These are phyloP conservation scores for Triplophysa rosa DNA, from an alignment of 2,113 vertebrate species.

Conservation along the genomic window DNA sequence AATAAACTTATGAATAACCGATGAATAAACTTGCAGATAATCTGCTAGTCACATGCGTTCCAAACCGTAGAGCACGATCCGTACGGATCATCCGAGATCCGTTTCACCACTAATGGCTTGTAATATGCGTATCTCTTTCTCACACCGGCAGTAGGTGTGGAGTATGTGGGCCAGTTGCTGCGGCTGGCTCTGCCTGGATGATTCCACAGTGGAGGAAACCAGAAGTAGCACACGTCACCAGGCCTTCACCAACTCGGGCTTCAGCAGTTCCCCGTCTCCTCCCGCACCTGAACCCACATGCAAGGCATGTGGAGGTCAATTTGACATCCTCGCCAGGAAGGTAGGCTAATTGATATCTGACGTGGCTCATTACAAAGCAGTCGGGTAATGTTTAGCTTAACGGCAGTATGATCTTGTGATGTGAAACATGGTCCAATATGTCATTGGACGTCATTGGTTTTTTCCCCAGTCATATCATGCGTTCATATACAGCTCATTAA, in stretches of 20 bases:
- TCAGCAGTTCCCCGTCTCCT: conserved; percentile 83
- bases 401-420: background rate
- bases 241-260: conserved; percentile 87
- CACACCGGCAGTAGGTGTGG: conserved; percentile 20
- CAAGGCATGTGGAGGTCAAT: conserved; percentile 78
- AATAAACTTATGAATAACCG: too few species aligned
- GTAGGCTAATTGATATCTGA: conserved; percentile 65
- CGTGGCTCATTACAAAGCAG: background rate
- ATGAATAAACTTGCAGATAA: too few species aligned
- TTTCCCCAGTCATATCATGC: too few species aligned
- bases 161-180: conserved; percentile 93
- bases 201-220: conserved; percentile 68
- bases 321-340: conserved; percentile 75
- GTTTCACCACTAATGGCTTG: background rate
- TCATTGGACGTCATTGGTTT: background rate
- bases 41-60: too few species aligned
- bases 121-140: background rate
- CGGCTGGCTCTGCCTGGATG: conserved; percentile 89
- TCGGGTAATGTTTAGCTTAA: background rate
- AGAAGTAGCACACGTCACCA: conserved; percentile 62
- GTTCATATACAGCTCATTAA: too few species aligned
- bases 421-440: background rate
- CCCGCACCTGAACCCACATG: conserved; percentile 76
- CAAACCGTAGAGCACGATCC: too few species aligned
- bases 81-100: too few species aligned